These are phyloP conservation scores for Xyrauchen texanus DNA, from an alignment of 2,113 vertebrate genomes.

Conservation along the genomic window DNA sequence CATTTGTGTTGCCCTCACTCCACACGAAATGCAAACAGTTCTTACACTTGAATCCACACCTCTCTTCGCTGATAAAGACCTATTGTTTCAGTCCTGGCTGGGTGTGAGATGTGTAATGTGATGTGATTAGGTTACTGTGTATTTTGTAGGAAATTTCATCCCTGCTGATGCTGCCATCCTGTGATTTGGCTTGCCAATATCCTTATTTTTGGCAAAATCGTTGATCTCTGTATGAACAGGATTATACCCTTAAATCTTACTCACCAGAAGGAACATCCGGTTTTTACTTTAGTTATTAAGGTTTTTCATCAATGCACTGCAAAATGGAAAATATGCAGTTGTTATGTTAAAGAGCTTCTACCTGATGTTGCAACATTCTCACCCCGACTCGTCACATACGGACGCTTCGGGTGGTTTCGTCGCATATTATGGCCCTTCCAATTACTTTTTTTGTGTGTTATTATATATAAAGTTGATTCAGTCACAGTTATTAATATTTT, in stretches of 20 bases:
- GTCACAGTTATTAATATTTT: no score
- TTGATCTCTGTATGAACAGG: not conserved
- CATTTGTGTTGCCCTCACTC: conserved; percentile 24
- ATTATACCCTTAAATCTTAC: not conserved
- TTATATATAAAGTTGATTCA: no score
- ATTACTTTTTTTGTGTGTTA: no score
- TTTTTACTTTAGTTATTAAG: not conserved
- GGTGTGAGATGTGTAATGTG: conserved; percentile 2
- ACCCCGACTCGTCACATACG: no score
- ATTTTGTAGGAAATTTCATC: not conserved
- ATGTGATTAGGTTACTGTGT: not conserved
- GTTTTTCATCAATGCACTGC: no score
- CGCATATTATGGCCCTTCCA: no score
- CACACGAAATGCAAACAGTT: conserved; percentile 51
- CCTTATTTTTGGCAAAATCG: conserved; percentile 1
- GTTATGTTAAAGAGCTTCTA: no score
- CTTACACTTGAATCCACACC: not conserved
- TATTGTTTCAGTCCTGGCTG: conserved; percentile 28
- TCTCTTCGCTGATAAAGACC: conserved; percentile 14
- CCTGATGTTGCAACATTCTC: no score
- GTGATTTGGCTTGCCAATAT: conserved; percentile 17
- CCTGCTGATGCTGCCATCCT: not conserved
- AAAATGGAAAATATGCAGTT: no score
- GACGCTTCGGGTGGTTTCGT: no score
- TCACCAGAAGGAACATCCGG: conserved; percentile 1